Conservation (phyloP, 2,113 vertebrate genomes). For the Phylloscopus whistleri region DNA sequence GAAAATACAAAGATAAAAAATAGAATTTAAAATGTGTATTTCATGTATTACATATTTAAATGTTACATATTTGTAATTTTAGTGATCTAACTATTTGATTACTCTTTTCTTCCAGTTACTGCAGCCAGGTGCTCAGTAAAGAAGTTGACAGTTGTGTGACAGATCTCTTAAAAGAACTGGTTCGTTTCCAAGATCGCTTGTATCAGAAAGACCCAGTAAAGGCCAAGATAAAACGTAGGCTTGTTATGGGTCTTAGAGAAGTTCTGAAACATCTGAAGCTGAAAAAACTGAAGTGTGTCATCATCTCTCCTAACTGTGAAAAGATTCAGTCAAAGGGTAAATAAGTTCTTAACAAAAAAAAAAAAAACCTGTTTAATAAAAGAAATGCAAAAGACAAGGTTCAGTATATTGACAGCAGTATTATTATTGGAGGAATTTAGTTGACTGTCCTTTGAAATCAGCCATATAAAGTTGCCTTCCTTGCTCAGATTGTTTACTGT, state of each 20-base stretch:
- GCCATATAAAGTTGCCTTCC: background rate
- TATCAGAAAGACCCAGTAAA: constrained; percentile 97
- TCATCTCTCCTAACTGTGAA: constrained; percentile 98
- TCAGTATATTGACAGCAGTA: background rate
- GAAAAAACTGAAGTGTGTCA: constrained; percentile 89
- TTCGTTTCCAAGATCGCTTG: constrained; percentile 95
- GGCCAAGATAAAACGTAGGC: constrained; percentile 91
- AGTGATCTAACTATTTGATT: background rate
- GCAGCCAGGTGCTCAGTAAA: constrained; percentile 94
- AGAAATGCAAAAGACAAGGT: background rate
- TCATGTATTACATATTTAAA: background rate
- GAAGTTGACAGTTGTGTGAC: constrained; percentile 92
- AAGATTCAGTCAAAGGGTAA: constrained; percentile 94
- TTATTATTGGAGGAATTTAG: background rate
- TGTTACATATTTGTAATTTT: background rate
- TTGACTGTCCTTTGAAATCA: background rate
- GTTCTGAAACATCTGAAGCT: constrained; percentile 95
- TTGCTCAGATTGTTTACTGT: background rate
- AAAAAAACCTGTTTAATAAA: background rate
- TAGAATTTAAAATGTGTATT: background rate
- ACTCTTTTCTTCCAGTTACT: constrained; percentile 80
- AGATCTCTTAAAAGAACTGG: constrained; percentile 88
- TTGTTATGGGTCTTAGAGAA: constrained; percentile 95
- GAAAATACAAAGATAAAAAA: background rate
- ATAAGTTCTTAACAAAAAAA: background rate